Evolutionary conservation across 2,797 vertebrate genomes (phyloP).

Genomic region (Falco peregrinus): DNA sequence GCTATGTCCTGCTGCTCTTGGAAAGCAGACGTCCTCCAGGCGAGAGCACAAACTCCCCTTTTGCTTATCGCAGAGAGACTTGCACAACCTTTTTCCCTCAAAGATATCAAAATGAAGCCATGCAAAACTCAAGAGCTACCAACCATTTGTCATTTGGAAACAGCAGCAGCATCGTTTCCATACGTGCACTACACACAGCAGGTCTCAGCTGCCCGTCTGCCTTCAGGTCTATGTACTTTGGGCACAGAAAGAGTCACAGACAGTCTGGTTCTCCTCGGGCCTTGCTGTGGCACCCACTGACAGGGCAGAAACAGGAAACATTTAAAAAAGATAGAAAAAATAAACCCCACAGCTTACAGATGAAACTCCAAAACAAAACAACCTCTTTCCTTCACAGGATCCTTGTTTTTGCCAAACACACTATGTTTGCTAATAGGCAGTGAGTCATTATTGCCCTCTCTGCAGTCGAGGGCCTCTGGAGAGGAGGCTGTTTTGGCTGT

Average conservation of each 20-base stretch:
- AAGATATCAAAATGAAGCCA: neutral
- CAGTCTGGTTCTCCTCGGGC: neutral
- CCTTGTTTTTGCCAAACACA: constrained; percentile 4
- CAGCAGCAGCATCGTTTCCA: neutral
- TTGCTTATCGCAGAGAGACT: neutral
- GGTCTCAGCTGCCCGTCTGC: neutral
- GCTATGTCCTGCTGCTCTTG: neutral
- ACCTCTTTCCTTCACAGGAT: neutral
- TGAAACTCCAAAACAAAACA: neutral
- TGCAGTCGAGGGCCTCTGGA: neutral
- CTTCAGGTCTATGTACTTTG: neutral
- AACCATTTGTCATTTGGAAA: neutral
- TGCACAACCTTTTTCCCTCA: neutral
- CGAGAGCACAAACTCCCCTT: neutral
- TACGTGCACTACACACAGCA: neutral
- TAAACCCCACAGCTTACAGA: neutral
- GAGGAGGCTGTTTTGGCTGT: constrained; percentile 14
- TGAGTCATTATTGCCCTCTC: constrained; percentile 32
- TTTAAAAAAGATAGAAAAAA: neutral
- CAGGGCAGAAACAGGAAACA: neutral
- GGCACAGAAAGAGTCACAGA: neutral
- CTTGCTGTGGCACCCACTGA: neutral
- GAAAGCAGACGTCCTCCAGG: neutral
- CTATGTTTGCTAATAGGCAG: neutral
- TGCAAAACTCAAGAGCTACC: neutral